Evolutionary conservation across 2,797 vertebrate genomes (phyloP).

Genomic region (Todus mexicanus): DNA sequence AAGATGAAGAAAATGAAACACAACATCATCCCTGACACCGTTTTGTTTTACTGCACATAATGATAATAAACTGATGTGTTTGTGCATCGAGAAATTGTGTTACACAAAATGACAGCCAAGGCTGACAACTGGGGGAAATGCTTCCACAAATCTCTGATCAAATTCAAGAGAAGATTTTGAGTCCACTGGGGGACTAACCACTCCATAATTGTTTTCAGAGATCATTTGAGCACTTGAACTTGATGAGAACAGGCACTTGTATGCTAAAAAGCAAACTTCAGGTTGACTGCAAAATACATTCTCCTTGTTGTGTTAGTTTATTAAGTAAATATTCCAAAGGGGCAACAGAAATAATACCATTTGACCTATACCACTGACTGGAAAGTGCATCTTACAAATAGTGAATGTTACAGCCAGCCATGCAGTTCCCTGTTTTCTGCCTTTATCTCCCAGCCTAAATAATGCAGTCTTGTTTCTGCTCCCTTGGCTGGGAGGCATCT

Average conservation of each 20-base stretch:
- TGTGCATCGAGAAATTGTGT: background rate
- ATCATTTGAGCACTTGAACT: background rate
- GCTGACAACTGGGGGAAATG: background rate
- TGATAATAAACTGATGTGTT: background rate
- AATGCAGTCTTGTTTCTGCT: background rate
- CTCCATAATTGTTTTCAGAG: constrained; percentile 11
- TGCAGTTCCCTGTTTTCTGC: background rate
- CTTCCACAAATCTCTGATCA: background rate
- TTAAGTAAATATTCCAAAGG: background rate
- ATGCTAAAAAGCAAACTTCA: background rate
- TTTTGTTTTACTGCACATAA: background rate
- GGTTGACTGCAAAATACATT: background rate
- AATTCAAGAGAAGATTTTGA: background rate
- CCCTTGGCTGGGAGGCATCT: background rate
- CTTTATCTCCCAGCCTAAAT: background rate
- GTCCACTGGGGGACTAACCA: background rate
- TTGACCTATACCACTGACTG: background rate
- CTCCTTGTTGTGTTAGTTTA: background rate
- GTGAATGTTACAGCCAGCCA: background rate
- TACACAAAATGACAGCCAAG: background rate
- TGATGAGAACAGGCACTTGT: background rate
- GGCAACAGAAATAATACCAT: background rate
- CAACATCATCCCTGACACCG: background rate
- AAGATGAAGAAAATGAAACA: background rate
- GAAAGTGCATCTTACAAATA: background rate